These are phyloP conservation scores for Laticauda laticaudata DNA, from an alignment of 2,113 vertebrate genomes.

Conservation along the genomic window DNA sequence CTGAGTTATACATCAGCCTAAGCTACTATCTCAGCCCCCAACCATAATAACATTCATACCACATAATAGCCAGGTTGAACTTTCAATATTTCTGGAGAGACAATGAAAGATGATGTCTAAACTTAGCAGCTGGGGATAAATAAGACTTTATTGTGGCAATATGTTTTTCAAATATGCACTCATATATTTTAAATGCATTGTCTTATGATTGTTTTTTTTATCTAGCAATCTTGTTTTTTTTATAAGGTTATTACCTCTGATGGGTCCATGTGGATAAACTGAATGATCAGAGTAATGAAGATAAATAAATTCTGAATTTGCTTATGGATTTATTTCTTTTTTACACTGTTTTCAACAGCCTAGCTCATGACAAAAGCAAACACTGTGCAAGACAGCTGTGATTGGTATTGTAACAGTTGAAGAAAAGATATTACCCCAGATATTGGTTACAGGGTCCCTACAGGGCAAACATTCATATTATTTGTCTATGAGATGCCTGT, in stretches of 20 bases:
- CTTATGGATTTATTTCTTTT: background rate
- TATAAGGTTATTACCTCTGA: background rate
- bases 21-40: background rate
- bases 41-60: background rate
- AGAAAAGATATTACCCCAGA: background rate
- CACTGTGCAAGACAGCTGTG: background rate
- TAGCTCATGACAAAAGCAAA: too few relatives aligned
- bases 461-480: background rate
- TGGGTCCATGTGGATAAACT: background rate
- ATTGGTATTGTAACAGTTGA: background rate
- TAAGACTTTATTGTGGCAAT: conserved; percentile 16
- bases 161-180: conserved; percentile 1
- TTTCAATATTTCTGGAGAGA: background rate
- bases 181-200: conserved; percentile 22
- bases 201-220: conserved; percentile 13
- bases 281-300: conserved; percentile 10
- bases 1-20: background rate
- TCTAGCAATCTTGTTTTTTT: background rate
- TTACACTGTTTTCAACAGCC: background rate
- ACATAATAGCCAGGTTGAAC: background rate
- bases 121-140: conserved; percentile 9
- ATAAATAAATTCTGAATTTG: background rate
- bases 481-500: background rate
- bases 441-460: background rate
- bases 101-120: background rate